Evolutionary conservation across 2,797 vertebrate species (phyloP).

Genomic region (Morelia viridis): DNA sequence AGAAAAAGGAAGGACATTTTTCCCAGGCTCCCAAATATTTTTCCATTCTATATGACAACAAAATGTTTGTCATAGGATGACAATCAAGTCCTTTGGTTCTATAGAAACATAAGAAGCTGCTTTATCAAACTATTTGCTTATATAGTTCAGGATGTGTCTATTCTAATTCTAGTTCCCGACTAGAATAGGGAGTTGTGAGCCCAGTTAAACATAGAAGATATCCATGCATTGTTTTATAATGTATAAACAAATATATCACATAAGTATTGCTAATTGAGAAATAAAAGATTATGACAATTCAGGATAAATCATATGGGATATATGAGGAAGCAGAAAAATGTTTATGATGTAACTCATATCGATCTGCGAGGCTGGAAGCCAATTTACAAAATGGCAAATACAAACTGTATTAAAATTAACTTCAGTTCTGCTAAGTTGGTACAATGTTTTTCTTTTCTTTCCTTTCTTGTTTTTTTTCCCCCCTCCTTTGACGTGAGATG

Average conservation of each 20-base stretch:
- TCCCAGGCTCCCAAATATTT: not conserved
- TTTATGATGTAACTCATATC: not conserved
- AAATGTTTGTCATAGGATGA: not conserved
- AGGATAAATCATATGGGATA: not conserved
- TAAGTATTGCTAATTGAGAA: not conserved
- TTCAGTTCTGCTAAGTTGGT: not conserved
- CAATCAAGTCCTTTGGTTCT: not conserved
- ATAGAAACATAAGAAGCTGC: too few species aligned
- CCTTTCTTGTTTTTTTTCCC: not conserved
- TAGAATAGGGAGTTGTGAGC: not conserved
- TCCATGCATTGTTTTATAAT: not conserved
- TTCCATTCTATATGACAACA: not conserved
- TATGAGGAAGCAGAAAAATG: not conserved
- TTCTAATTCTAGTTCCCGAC: not conserved
- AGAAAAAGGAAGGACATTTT: not conserved
- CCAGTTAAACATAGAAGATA: not conserved
- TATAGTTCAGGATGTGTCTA: not conserved
- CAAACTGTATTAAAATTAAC: constrained; percentile 35
- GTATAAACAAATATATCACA: not conserved
- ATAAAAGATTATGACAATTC: not conserved
- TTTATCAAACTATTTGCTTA: not conserved
- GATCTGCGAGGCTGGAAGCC: constrained; percentile 21
- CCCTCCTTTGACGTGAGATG: not conserved
- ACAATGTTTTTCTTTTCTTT: not conserved
- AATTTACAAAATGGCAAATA: constrained; percentile 35